Percentiles rank a stretch among this genome's conserved stretches.
phyloP scores from a whole-genome alignment of 2,888 invertebrate genomes.

The Lithophane semibrunnea region DNA sequence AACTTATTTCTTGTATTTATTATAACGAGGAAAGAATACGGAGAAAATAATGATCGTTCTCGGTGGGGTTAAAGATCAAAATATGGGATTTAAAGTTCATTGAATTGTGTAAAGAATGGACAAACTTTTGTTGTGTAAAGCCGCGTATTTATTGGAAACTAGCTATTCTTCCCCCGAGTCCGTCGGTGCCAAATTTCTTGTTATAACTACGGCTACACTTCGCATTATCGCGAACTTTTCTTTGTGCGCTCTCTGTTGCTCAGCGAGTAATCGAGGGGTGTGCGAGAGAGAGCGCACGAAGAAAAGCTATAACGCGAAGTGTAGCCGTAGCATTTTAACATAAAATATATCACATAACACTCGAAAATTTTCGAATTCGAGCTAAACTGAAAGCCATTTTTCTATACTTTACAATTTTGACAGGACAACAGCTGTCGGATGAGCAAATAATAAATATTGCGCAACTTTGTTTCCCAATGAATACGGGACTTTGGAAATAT shows the following conservation, averaged over 20 bases:
- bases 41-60: conserved; percentile 38
- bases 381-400: neutral
- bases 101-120: conserved; percentile 45
- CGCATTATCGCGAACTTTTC: too few relatives aligned
- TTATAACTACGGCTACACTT: too few relatives aligned
- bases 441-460: neutral
- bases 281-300: too few relatives aligned
- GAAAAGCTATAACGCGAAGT: too few relatives aligned
- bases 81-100: conserved; percentile 59
- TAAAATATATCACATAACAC: neutral
- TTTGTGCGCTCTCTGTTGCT: too few relatives aligned
- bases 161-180: neutral
- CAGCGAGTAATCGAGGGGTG: too few relatives aligned
- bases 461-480: conserved; percentile 1
- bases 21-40: conserved; percentile 41
- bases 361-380: neutral
- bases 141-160: neutral
- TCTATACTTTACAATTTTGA: neutral
- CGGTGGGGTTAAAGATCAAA: conserved; percentile 60
- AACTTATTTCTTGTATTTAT: conserved; percentile 46
- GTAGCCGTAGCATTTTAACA: too few relatives aligned
- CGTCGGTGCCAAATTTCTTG: too few relatives aligned
- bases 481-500: conserved; percentile 4
- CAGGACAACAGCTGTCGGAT: neutral
- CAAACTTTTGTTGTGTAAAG: conserved; percentile 16